phyloP scores from a whole-genome alignment of 2,113 vertebrate genomes.

The Lasiurus cinereus region DNA sequence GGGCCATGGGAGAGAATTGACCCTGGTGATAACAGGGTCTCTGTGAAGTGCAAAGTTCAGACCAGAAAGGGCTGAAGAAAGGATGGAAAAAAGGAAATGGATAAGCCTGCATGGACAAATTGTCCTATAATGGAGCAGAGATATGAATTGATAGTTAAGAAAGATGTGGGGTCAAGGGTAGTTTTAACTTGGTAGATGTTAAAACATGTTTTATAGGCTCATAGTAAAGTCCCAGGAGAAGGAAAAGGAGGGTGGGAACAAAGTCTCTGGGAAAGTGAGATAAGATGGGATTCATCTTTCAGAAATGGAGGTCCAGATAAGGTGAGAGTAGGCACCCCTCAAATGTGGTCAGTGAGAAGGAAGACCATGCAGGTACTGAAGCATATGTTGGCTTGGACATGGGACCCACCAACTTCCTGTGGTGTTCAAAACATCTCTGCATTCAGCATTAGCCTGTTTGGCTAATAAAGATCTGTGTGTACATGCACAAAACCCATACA shows the following conservation, averaged over 20 bases:
- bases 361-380: no score
- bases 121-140: not conserved
- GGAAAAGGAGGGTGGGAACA: not conserved
- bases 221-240: not conserved
- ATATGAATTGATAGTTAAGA: no score
- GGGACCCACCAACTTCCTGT: no score
- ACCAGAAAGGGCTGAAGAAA: not conserved
- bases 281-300: not conserved
- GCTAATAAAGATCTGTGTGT: not conserved
- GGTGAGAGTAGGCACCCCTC: fast-evolving
- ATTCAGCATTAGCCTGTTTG: not conserved
- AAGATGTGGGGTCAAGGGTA: fast-evolving
- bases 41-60: not conserved
- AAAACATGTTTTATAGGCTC: not conserved
- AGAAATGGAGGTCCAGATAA: not conserved
- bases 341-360: not conserved
- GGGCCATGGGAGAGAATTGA: fast-evolving
- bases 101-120: fast-evolving
- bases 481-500: no score
- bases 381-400: fast-evolving
- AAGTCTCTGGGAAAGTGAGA: not conserved
- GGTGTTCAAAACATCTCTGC: not conserved
- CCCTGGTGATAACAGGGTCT: not conserved
- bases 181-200: not conserved
- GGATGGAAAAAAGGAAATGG: no score